Conservation (phyloP, 2,113 vertebrate species). For the Amia ocellicauda region DNA sequence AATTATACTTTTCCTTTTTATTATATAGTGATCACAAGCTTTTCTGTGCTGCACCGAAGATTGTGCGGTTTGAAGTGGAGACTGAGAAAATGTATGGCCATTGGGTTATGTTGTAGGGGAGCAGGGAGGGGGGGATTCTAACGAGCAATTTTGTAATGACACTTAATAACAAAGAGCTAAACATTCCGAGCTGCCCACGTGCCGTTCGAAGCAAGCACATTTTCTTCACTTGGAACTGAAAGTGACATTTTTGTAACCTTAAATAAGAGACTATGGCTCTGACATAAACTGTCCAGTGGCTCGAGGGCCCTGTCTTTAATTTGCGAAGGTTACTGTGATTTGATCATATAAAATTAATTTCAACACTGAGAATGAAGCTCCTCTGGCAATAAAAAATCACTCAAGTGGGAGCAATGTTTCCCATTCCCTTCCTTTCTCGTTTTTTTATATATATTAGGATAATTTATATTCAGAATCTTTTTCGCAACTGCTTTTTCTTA, state of each 20-base stretch:
- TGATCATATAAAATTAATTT: conserved; percentile 71
- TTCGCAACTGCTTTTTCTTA: conserved; percentile 4
- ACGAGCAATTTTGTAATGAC: conserved; percentile 51
- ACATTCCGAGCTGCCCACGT: conserved; percentile 34
- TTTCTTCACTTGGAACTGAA: conserved; percentile 48
- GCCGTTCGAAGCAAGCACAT: conserved; percentile 34
- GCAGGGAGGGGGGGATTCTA: conserved; percentile 42
- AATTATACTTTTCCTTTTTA: conserved; percentile 55
- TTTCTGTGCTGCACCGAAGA: conserved; percentile 1
- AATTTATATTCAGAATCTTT: neutral
- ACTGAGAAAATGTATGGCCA: conserved; percentile 7
- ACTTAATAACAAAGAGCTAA: conserved; percentile 48
- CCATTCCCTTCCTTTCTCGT: neutral
- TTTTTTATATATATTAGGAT: neutral
- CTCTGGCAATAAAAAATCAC: conserved; percentile 18
- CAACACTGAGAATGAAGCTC: conserved; percentile 31
- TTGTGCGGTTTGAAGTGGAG: neutral
- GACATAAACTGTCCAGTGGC: conserved; percentile 43
- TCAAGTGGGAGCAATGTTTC: neutral
- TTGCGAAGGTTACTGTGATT: conserved; percentile 64
- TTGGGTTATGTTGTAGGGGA: conserved; percentile 44
- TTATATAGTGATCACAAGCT: conserved; percentile 6
- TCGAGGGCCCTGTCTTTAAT: conserved; percentile 49
- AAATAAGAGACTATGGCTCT: conserved; percentile 48
- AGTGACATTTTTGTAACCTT: conserved; percentile 61